These are phyloP conservation scores for Liopterus haemorrhoidalis DNA, from an alignment of 2,888 invertebrate species.

Conservation along the genomic window DNA sequence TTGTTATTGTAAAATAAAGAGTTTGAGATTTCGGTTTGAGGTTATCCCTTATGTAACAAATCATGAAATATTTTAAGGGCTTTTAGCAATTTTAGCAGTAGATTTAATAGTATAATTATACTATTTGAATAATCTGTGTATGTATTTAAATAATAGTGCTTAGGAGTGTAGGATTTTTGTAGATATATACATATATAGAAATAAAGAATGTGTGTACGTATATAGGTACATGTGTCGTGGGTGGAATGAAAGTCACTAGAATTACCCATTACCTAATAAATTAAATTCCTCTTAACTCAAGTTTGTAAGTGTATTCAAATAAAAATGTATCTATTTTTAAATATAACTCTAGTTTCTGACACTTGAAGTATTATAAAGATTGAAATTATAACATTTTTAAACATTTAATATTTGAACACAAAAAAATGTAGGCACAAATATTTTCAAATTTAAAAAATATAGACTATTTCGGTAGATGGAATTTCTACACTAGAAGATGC, in stretches of 20 bases:
- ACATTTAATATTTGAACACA: too few relatives aligned
- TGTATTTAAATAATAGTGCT: slow-evolving; percentile 13
- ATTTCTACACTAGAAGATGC: too few relatives aligned
- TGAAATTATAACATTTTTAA: too few relatives aligned
- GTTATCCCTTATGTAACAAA: too few relatives aligned
- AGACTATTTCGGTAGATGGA: too few relatives aligned
- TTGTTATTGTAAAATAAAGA: slow-evolving; percentile 10
- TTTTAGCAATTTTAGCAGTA: slow-evolving; percentile 20
- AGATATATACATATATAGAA: slow-evolving; percentile 14
- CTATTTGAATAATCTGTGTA: slow-evolving; percentile 19
- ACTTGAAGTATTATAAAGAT: too few relatives aligned
- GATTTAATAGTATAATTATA: slow-evolving; percentile 19
- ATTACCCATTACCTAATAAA: too few relatives aligned
- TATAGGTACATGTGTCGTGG: too few relatives aligned
- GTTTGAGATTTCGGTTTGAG: slow-evolving; percentile 12
- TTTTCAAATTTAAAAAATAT: too few relatives aligned
- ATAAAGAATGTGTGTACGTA: slow-evolving; percentile 11
- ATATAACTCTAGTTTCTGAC: too few relatives aligned
- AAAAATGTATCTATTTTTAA: background rate
- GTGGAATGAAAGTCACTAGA: too few relatives aligned
- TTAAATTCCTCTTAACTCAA: slow-evolving; percentile 12
- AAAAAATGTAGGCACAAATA: too few relatives aligned
- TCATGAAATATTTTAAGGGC: slow-evolving; percentile 15
- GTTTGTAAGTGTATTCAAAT: background rate
- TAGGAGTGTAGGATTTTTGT: background rate